Percentiles rank a stretch among this genome's conserved stretches.
phyloP scores from a whole-genome alignment of 1,140 invertebrate species.

The Pygmarrhopalites habei region DNA sequence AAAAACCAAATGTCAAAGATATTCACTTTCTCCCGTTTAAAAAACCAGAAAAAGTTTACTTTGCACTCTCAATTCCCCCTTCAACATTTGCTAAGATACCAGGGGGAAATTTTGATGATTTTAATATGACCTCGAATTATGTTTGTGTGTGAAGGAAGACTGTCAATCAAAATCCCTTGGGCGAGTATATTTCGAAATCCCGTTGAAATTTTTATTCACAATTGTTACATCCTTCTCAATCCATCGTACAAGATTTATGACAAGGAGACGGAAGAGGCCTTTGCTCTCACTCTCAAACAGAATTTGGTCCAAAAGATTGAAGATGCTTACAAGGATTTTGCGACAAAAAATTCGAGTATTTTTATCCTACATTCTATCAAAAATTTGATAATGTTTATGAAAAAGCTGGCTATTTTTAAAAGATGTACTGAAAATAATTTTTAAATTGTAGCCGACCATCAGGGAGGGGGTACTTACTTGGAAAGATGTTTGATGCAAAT shows the following conservation, averaged over 20 bases:
- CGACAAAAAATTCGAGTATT: background rate
- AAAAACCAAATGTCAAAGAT: background rate
- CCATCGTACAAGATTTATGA: conserved; percentile 86
- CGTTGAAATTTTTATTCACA: conserved; percentile 78
- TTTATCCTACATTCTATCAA: background rate
- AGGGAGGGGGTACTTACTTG: conserved; percentile 71
- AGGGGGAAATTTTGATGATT: background rate
- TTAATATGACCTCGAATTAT: conserved; percentile 10
- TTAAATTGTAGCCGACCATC: background rate
- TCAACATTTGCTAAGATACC: too few species aligned
- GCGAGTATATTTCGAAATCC: conserved; percentile 91
- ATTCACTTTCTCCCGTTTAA: too few species aligned
- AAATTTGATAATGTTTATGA: background rate
- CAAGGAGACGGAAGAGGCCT: conserved; percentile 76
- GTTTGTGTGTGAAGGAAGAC: conserved; percentile 68
- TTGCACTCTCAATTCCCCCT: too few species aligned
- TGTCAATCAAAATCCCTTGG: conserved; percentile 95
- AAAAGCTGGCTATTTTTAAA: background rate
- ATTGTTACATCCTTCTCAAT: conserved; percentile 76
- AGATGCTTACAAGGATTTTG: background rate
- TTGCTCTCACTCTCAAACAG: conserved; percentile 67
- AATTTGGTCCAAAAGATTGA: conserved; percentile 56
- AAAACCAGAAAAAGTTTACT: too few species aligned
- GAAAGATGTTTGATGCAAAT: conserved; percentile 92
- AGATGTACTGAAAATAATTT: conserved; percentile 1